A percentile compares a stretch with the other conserved stretches of the same genome.
phyloP scores from a whole-genome alignment of 1,140 invertebrate genomes.

The Probaryconus sp. region DNA sequence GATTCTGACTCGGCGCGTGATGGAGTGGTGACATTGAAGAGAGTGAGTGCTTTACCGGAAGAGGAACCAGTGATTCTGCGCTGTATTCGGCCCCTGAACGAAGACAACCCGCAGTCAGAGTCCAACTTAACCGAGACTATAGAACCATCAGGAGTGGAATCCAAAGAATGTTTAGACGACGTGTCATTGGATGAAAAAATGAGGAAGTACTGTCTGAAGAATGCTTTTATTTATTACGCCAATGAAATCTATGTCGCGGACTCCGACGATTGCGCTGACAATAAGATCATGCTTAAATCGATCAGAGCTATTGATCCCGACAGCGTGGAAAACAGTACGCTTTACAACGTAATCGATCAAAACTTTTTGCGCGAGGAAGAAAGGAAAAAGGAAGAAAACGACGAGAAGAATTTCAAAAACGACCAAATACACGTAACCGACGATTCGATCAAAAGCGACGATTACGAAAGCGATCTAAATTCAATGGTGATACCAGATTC shows the following conservation, averaged over 20 bases:
- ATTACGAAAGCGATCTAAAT: constrained; percentile 16
- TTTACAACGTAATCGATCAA: constrained; percentile 13
- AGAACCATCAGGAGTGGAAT: constrained; percentile 10
- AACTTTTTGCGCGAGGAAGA: constrained; percentile 14
- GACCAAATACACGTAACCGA: no score
- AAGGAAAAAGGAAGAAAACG: constrained; percentile 12
- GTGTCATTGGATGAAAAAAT: constrained; percentile 20
- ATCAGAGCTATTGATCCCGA: constrained; percentile 73
- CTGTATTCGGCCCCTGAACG: constrained; percentile 65
- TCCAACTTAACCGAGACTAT: constrained; percentile 4
- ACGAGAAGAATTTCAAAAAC: constrained; percentile 1
- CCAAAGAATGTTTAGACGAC: constrained; percentile 9
- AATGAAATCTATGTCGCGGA: constrained; percentile 72
- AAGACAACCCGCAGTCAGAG: constrained; percentile 47
- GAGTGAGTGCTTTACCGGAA: constrained; percentile 63
- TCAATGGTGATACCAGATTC: constrained; percentile 71
- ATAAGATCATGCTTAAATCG: constrained; percentile 70
- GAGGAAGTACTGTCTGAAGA: constrained; percentile 36
- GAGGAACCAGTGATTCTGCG: constrained; percentile 70
- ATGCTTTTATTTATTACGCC: constrained; percentile 44
- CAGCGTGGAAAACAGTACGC: constrained; percentile 27
- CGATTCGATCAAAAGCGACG: not conserved
- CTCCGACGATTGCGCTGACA: constrained; percentile 66
- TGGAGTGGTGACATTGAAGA: constrained; percentile 60
- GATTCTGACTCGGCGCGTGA: constrained; percentile 73